These are phyloP conservation scores for Numenius phaeopus DNA, from an alignment of 2,797 vertebrate genomes.

Conservation along the genomic window DNA sequence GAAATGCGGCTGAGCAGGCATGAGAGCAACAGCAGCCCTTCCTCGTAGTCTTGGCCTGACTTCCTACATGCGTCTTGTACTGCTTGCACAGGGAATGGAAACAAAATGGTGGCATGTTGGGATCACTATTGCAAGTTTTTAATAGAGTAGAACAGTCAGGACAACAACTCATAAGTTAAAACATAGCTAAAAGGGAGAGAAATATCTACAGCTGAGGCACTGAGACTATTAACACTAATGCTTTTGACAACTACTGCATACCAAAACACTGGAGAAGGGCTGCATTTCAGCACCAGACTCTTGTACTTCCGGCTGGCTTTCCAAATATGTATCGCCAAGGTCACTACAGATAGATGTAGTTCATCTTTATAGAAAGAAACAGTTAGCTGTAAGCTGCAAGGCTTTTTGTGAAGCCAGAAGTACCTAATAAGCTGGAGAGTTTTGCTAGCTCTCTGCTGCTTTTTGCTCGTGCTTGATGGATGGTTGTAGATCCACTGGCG, in stretches of 20 bases:
- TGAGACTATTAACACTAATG: background rate
- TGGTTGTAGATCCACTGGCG: conserved; percentile 32
- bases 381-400: background rate
- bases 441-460: background rate
- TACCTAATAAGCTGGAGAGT: background rate
- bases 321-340: background rate
- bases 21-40: background rate
- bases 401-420: background rate
- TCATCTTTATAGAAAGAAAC: background rate
- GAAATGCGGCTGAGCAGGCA: background rate
- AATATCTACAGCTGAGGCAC: background rate
- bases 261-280: background rate
- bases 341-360: background rate
- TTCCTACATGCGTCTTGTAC: background rate
- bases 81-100: background rate
- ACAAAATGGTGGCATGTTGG: fast-evolving
- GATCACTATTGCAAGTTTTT: background rate
- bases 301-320: background rate
- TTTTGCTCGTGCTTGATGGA: background rate
- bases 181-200: background rate
- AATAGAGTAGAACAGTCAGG: background rate
- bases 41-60: background rate
- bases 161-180: background rate
- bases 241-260: background rate
- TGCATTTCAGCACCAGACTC: background rate